Evolutionary conservation across 2,888 invertebrate species (phyloP).

Genomic region (Sarcophaga rosellei): DNA sequence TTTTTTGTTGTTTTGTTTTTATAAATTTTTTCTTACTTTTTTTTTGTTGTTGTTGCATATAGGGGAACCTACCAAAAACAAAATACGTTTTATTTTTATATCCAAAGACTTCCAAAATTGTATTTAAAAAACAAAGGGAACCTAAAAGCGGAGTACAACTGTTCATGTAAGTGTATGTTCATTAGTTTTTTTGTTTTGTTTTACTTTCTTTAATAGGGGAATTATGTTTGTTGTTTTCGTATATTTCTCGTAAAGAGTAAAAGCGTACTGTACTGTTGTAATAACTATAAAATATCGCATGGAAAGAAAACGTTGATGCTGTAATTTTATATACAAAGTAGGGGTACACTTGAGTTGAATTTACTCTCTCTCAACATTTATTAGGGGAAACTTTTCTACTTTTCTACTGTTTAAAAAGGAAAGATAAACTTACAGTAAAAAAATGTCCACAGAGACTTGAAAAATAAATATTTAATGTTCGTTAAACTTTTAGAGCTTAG

Average conservation of each 20-base stretch:
- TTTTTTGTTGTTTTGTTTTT: conserved; percentile 31
- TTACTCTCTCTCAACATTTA: not conserved
- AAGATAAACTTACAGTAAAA: not conserved
- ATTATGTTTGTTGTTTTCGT: not conserved
- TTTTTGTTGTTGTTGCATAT: conserved; percentile 16
- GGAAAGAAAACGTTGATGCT: not conserved
- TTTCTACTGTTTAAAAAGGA: not conserved
- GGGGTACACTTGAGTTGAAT: not conserved
- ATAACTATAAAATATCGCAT: too few relatives aligned
- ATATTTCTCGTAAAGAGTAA: not conserved
- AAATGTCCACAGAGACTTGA: not conserved
- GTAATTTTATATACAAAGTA: not conserved
- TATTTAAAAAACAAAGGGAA: not conserved
- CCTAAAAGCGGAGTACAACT: conserved; percentile 7
- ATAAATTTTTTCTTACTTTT: not conserved
- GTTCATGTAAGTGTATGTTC: not conserved
- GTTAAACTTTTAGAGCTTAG: not conserved
- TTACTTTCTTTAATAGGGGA: conserved; percentile 1
- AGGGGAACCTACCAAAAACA: conserved; percentile 30
- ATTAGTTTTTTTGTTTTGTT: not conserved
- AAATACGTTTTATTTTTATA: too few relatives aligned
- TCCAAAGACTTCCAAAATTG: too few relatives aligned
- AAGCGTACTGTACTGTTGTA: too few relatives aligned
- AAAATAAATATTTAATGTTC: not conserved
- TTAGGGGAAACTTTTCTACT: not conserved